These are phyloP conservation scores for Palythoa heliodiscus DNA, from an alignment of 92 coral and sea anemone genomes.

Conservation along the genomic window DNA sequence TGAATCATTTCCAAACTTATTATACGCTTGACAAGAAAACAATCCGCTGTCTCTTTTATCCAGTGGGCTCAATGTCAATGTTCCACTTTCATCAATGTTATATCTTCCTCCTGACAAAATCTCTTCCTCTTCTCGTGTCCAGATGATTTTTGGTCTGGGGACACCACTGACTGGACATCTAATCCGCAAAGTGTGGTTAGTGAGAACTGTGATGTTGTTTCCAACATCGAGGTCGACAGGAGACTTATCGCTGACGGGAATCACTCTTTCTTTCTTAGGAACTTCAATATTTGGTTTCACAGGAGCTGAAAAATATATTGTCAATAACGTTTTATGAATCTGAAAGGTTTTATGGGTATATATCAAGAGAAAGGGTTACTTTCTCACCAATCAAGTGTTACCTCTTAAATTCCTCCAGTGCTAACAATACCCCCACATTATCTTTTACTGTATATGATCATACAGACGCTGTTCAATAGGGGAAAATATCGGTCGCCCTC, in stretches of 20 bases:
- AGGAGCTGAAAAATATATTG: not conserved
- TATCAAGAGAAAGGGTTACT: too few species aligned
- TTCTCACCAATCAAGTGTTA: too few species aligned
- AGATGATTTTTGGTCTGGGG: slow-evolving; percentile 10
- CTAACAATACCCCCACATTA: too few species aligned
- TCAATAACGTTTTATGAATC: not conserved
- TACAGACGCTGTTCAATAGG: too few species aligned
- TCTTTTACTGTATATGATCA: too few species aligned
- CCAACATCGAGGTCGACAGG: slow-evolving; percentile 20
- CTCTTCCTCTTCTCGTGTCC: slow-evolving; percentile 32
- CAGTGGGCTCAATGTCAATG: slow-evolving; percentile 26
- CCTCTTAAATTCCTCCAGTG: too few species aligned
- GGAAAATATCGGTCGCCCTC: too few species aligned
- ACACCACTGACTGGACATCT: slow-evolving; percentile 42
- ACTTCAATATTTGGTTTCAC: slow-evolving; percentile 5
- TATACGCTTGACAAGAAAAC: slow-evolving; percentile 17
- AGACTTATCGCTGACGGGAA: slow-evolving; percentile 18
- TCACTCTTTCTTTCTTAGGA: slow-evolving; percentile 12
- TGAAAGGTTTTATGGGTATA: too few species aligned
- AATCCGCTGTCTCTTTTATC: slow-evolving; percentile 36
- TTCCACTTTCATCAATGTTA: slow-evolving; percentile 27
- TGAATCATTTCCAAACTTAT: slow-evolving; percentile 26
- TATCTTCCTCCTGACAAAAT: slow-evolving; percentile 37
- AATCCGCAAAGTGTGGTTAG: slow-evolving; percentile 28
- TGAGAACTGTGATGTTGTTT: slow-evolving; percentile 43